phyloP scores from a whole-genome alignment of 2,797 vertebrate species.

The Cynodonichthys magdalenae region DNA sequence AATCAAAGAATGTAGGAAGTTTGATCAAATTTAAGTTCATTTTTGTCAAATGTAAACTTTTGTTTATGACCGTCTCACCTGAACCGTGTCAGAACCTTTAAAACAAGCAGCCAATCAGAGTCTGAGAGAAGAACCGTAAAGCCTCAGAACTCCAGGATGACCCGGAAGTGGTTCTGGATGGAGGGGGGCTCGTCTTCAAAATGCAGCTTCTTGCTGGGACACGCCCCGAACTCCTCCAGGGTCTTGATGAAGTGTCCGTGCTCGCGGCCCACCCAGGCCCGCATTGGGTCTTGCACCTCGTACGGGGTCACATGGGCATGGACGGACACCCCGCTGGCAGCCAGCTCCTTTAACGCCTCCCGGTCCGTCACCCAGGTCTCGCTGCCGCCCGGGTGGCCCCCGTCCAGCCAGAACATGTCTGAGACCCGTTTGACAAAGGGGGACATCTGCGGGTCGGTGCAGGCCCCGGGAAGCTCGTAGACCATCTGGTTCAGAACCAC shows the following conservation, averaged over 20 bases:
- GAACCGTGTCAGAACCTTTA: too few species aligned
- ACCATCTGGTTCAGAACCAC: slow-evolving; percentile 97
- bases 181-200: slow-evolving; percentile 89
- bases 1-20: too few species aligned
- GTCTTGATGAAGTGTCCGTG: slow-evolving; percentile 88
- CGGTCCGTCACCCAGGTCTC: slow-evolving; percentile 94
- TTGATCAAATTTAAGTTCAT: too few species aligned
- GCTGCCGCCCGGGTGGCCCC: slow-evolving; percentile 94
- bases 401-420: slow-evolving; percentile 95
- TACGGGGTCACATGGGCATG: slow-evolving; percentile 95
- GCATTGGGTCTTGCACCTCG: slow-evolving; percentile 93
- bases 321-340: slow-evolving; percentile 83
- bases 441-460: slow-evolving; percentile 81
- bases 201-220: slow-evolving; percentile 86
- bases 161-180: slow-evolving; percentile 95
- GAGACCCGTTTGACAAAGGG: slow-evolving; percentile 84
- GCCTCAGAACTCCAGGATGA: slow-evolving; percentile 87
- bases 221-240: slow-evolving; percentile 86
- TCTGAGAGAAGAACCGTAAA: not conserved
- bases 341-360: slow-evolving; percentile 86
- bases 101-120: not conserved
- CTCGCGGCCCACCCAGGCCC: slow-evolving; percentile 96
- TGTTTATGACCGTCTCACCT: too few species aligned
- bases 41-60: too few species aligned
- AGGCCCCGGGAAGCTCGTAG: slow-evolving; percentile 89